phyloP scores from a whole-genome alignment of 2,797 vertebrate genomes.

The Phataginus tetradactyla region DNA sequence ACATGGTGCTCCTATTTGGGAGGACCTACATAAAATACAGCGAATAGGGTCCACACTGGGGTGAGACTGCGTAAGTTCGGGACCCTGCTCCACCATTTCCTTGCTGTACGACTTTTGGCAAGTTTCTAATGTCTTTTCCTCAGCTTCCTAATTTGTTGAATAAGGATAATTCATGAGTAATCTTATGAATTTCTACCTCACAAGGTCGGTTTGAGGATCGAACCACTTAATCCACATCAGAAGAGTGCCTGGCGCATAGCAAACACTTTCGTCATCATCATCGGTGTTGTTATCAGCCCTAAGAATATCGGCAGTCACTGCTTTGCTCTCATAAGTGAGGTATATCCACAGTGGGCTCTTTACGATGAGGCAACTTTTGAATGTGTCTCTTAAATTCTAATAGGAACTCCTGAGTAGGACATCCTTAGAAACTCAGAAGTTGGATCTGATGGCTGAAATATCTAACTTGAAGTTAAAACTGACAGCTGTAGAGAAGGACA shows the following conservation, averaged over 20 bases:
- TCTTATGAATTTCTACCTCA: background rate
- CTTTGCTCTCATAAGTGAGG: background rate
- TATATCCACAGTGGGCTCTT: background rate
- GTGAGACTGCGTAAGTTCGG: background rate
- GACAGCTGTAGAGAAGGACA: slow-evolving; percentile 92
- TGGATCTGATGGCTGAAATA: slow-evolving; percentile 96
- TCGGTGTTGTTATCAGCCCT: background rate
- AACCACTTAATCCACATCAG: background rate
- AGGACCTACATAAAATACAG: background rate
- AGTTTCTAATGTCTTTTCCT: background rate
- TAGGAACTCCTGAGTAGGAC: slow-evolving; percentile 96
- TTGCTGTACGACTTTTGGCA: background rate
- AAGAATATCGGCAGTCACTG: background rate
- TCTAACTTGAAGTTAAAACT: slow-evolving; percentile 97
- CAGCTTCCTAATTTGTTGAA: background rate
- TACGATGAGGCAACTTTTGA: background rate
- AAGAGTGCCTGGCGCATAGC: background rate
- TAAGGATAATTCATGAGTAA: background rate
- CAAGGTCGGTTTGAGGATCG: background rate
- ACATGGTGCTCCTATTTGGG: rapidly evolving
- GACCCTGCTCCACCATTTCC: background rate
- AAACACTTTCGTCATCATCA: background rate
- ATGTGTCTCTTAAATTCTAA: slow-evolving; percentile 54
- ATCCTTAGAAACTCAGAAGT: slow-evolving; percentile 95
- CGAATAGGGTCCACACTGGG: background rate